These are phyloP conservation scores for Hypolimnas misippus DNA, from an alignment of 2,888 invertebrate species.

Conservation along the genomic window DNA sequence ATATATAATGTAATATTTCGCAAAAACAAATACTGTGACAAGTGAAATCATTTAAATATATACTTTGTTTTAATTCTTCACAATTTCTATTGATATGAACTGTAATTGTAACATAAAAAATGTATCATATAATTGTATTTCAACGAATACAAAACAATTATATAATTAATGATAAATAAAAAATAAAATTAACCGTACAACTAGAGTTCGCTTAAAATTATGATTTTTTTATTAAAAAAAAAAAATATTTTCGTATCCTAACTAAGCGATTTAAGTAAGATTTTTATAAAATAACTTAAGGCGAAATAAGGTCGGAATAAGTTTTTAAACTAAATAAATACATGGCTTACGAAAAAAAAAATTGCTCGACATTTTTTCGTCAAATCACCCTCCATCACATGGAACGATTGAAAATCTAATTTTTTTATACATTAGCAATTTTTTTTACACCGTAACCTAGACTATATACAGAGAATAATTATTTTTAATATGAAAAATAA, in stretches of 20 bases:
- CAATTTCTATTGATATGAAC: neutral
- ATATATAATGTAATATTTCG: too few species aligned
- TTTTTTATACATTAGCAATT: conserved; percentile 56
- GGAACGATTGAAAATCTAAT: conserved; percentile 46
- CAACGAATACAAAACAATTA: neutral
- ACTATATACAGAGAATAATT: conserved; percentile 68
- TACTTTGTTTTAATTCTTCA: neutral
- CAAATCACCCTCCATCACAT: conserved; percentile 57
- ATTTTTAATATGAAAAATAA: conserved; percentile 50
- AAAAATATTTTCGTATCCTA: conserved; percentile 27
- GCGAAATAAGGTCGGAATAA: conserved; percentile 45
- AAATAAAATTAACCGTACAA: conserved; percentile 2
- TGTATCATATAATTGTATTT: neutral
- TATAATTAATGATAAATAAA: conserved; percentile 8
- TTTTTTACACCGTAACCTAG: conserved; percentile 65
- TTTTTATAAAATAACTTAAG: conserved; percentile 39
- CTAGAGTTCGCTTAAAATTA: conserved; percentile 16
- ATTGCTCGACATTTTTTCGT: conserved; percentile 50
- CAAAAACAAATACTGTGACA: neutral
- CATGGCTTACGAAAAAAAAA: conserved; percentile 59
- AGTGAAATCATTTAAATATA: neutral
- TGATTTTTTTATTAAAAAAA: conserved; percentile 26
- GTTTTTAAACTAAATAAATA: conserved; percentile 57
- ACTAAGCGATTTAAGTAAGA: conserved; percentile 42
- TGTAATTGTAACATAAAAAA: neutral